Evolutionary conservation across 92 coral and sea anemone genomes (phyloP), one percentile per base, ranked within the genome.

Genomic region (Porites evermanni): DNA sequence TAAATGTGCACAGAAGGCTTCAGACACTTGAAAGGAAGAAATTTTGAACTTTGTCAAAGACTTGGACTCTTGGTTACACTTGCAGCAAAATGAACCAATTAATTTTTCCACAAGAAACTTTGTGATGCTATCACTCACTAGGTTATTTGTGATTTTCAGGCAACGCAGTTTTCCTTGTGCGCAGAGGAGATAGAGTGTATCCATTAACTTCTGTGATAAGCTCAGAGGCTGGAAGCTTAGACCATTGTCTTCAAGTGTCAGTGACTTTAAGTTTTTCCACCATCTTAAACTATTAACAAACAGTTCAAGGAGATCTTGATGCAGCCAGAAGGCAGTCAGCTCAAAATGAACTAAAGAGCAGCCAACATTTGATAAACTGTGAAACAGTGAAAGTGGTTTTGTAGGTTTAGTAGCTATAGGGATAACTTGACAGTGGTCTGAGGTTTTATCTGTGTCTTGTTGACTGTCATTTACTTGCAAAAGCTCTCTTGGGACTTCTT

Each of bases 331-430:
- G 23, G 64, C 80, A 1, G 29, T 53, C 60, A 83, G 59, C 63
- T 83, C 87, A 47, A 83, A 83, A 8, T 83, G 87, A 63, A 82
- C 79, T 53, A 82, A 66, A 13, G 56, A 17, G 24, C 69, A 83
- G 1, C 26, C 44, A 3, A 38, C 56, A 23, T 9, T 74, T 74
- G 54, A 74, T 14, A 64, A 64, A 26, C 64, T 23, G 26, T 29
- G 52, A 2, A 50, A 11, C 13, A 12, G 44, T 47, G 79, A 47
- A 11, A 18, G 47, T n/a, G 58, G 44, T 5, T 7, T 80, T 16
- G 12, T 44, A 67, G 29, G 7, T 29, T 53, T 54, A 38, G 44
- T 38, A 38, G 44, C 44, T 38, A 38, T 3, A 53, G 77, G 53
- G 21, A 20, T 24, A 32, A 69, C 3, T 16, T 5, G 47, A 52